Percentiles rank a stretch among this genome's conserved stretches.
phyloP scores from a whole-genome alignment of 2,113 vertebrate species.

The Proterorhinus semilunaris region DNA sequence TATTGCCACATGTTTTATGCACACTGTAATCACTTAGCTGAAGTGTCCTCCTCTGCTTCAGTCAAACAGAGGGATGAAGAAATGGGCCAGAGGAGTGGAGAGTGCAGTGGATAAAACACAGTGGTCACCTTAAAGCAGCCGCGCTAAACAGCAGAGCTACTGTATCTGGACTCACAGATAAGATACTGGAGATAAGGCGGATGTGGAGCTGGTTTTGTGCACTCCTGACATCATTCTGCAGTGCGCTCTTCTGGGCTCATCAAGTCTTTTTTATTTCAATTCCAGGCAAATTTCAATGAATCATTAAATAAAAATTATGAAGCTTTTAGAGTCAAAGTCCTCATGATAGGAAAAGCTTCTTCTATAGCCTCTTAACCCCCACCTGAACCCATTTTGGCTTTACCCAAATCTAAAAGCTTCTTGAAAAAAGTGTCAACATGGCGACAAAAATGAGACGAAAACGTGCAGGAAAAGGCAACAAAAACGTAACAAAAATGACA shows the following conservation, averaged over 20 bases:
- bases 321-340: too few species aligned
- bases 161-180: slow-evolving; percentile 67
- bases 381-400: too few species aligned
- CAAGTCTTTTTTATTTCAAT: background rate
- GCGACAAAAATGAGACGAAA: too few species aligned
- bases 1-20: slow-evolving; percentile 62
- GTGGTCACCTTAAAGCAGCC: slow-evolving; percentile 49
- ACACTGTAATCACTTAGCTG: slow-evolving; percentile 58
- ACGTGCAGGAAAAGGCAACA: too few species aligned
- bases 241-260: background rate
- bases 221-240: slow-evolving; percentile 41
- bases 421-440: too few species aligned
- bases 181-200: slow-evolving; percentile 59
- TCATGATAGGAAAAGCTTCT: too few species aligned
- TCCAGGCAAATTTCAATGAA: background rate
- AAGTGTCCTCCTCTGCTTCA: slow-evolving; percentile 44
- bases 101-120: slow-evolving; percentile 47
- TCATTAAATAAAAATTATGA: too few species aligned
- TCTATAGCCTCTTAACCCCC: too few species aligned
- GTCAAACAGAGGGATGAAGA: slow-evolving; percentile 29
- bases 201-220: slow-evolving; percentile 44
- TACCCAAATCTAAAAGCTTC: too few species aligned
- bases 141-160: slow-evolving; percentile 55
- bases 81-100: slow-evolving; percentile 34
- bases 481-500: too few species aligned